Percentiles rank a stretch among this genome's conserved stretches.
Evolutionary conservation across 2,797 vertebrate species (phyloP).

Genomic region (Microcaecilia unicolor): DNA sequence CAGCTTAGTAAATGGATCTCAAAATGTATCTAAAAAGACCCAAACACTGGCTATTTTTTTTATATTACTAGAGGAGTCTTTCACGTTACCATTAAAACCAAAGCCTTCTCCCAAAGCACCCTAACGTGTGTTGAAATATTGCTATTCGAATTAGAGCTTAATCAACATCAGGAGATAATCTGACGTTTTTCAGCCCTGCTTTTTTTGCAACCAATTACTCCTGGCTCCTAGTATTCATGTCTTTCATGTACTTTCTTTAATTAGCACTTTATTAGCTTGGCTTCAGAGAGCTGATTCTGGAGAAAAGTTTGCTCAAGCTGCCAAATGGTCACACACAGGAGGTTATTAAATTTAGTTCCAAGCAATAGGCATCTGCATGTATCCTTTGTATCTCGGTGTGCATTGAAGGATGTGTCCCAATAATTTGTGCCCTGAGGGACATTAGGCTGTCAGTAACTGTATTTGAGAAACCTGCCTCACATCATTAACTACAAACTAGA

Average conservation of each 20-base stretch:
- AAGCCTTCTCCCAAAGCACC: conserved; percentile 50
- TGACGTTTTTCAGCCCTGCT: conserved; percentile 59
- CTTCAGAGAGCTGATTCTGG: conserved; percentile 56
- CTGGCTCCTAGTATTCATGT: conserved; percentile 73
- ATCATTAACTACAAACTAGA: conserved; percentile 23
- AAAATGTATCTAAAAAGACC: conserved; percentile 6
- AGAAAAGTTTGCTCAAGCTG: conserved; percentile 50
- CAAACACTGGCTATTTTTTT: conserved; percentile 5
- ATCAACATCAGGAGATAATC: conserved; percentile 64
- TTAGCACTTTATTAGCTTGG: conserved; percentile 76
- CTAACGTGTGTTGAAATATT: conserved; percentile 63
- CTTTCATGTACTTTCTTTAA: conserved; percentile 77
- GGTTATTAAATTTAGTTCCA: conserved; percentile 50
- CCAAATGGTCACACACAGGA: conserved; percentile 56
- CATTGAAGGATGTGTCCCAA: conserved; percentile 32
- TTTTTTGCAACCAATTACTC: conserved; percentile 86
- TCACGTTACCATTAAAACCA: conserved; percentile 24
- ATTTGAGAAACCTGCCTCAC: conserved; percentile 18
- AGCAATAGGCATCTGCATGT: conserved; percentile 37
- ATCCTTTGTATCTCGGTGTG: conserved; percentile 32
- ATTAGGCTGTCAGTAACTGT: conserved; percentile 20
- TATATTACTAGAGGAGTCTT: conserved; percentile 37
- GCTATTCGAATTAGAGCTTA: conserved; percentile 76
- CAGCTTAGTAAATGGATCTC: no score
- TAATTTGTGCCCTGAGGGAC: conserved; percentile 34